Evolutionary conservation across 2,797 vertebrate genomes (phyloP), one percentile per base, ranked within the genome.

Genomic region (Hydrocynus forskahlii): DNA sequence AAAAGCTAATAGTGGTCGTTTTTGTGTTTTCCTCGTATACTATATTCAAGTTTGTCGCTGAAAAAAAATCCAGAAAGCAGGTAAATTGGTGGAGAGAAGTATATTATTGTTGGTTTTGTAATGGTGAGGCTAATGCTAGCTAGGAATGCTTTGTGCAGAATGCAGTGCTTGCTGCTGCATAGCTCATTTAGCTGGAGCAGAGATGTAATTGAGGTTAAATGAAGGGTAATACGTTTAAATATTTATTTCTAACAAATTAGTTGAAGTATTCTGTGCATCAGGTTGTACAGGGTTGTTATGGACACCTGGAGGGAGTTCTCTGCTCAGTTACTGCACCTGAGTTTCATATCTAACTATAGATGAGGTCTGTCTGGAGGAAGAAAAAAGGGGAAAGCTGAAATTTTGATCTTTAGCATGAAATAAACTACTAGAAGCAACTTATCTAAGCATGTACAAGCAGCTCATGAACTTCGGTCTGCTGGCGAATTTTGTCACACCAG

Each of bases 381-480:
- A 60, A 23, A 13, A 52, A 52, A 60, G 57, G 8, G 16, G 10
- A 57, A 23, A 60, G 13, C 12, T 13, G 13, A 14, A 12, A 52
- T 45, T 8, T 45, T 45, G 43, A n/a, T 10, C 14, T 63, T 64
- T 19, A 38, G 1, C 2, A 2, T 55, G 40, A 23, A 7, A 14
- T 5, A 25, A 55, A 64, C 64, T 68, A 40, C 12, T 13, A 14
- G 4, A 14, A 57, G 17, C 21, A 10, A n/a, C 50, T 67, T 59
- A 25, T 38, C 23, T 45, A 8, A 40, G 29, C 17, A 16, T 64
- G 62, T 19, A 17, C 35, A 64, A n/a, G 17, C 54, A 48, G 70
- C 50, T 21, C 66, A 52, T 80, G 71, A 75, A 80, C 79, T 68
- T 75, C 74, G 78, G 59, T 63, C 78, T 62, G 25, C 29, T 54